Evolutionary conservation across 2,797 vertebrate species (phyloP).

Genomic region (Decapterus maruadsi): DNA sequence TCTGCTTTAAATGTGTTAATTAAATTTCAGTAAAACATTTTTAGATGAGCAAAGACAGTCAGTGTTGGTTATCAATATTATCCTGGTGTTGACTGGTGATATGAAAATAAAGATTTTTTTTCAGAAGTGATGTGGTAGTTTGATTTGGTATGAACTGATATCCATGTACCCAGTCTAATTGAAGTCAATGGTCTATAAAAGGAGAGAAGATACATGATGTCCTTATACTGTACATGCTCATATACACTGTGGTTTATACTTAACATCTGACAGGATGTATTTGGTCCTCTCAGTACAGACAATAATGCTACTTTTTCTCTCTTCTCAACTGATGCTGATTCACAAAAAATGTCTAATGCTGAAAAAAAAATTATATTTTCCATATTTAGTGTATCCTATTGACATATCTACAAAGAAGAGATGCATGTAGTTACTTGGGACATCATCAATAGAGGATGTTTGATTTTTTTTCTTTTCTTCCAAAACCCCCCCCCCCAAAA

Average conservation of each 20-base stretch:
- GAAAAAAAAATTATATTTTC: slow-evolving; percentile 34
- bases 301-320: slow-evolving; percentile 47
- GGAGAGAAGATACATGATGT: slow-evolving; percentile 71
- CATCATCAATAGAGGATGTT: slow-evolving; percentile 67
- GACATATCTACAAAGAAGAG: slow-evolving; percentile 75
- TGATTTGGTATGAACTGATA: slow-evolving; percentile 34
- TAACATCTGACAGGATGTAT: slow-evolving; percentile 71
- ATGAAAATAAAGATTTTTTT: slow-evolving; percentile 25
- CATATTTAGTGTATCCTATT: slow-evolving; percentile 59
- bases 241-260: slow-evolving; percentile 70
- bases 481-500: no score
- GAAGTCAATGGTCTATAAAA: slow-evolving; percentile 55
- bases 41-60: slow-evolving; percentile 4
- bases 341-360: slow-evolving; percentile 45
- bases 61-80: slow-evolving; percentile 20
- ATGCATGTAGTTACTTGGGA: slow-evolving; percentile 66
- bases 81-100: slow-evolving; percentile 27
- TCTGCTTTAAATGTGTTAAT: not conserved
- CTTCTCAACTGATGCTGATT: slow-evolving; percentile 48
- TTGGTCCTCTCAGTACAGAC: slow-evolving; percentile 74
- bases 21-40: not conserved
- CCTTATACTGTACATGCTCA: slow-evolving; percentile 76
- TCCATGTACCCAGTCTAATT: slow-evolving; percentile 36
- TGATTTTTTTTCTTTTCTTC: slow-evolving; percentile 28
- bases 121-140: slow-evolving; percentile 16